phyloP scores from a whole-genome alignment of 2,113 vertebrate genomes.

The Crotalus viridis region DNA sequence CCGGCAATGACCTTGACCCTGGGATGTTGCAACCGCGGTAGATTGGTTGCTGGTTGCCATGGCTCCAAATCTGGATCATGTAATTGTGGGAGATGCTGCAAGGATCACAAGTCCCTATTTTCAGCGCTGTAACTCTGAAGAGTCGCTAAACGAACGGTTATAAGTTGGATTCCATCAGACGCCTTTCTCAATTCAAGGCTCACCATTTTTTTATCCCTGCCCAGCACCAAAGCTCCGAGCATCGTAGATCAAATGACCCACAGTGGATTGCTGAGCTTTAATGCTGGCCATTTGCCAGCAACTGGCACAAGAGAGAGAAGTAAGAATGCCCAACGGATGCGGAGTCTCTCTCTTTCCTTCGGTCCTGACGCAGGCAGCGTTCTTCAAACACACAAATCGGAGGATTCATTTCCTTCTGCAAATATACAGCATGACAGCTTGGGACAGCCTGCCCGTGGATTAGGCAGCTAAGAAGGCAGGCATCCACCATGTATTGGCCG shows the following conservation, averaged over 20 bases:
- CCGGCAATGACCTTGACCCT: neutral
- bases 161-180: neutral
- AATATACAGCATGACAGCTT: neutral
- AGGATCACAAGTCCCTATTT: neutral
- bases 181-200: neutral
- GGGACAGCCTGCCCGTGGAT: neutral
- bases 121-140: too few relatives aligned
- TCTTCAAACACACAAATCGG: slow-evolving; percentile 25
- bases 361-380: neutral
- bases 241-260: neutral
- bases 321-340: neutral
- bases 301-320: neutral
- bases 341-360: neutral
- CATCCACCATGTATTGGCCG: neutral
- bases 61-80: neutral
- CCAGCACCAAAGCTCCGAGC: neutral
- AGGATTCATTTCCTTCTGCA: neutral
- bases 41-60: too few relatives aligned
- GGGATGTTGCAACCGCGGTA: too few relatives aligned
- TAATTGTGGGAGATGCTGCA: neutral
- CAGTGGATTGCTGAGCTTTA: neutral
- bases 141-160: too few relatives aligned
- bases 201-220: neutral
- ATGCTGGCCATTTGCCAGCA: neutral
- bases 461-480: neutral